Evolutionary conservation across 2,113 vertebrate genomes (phyloP), one percentile per base, ranked within the genome.

Genomic region (Aptenodytes forsteri): DNA sequence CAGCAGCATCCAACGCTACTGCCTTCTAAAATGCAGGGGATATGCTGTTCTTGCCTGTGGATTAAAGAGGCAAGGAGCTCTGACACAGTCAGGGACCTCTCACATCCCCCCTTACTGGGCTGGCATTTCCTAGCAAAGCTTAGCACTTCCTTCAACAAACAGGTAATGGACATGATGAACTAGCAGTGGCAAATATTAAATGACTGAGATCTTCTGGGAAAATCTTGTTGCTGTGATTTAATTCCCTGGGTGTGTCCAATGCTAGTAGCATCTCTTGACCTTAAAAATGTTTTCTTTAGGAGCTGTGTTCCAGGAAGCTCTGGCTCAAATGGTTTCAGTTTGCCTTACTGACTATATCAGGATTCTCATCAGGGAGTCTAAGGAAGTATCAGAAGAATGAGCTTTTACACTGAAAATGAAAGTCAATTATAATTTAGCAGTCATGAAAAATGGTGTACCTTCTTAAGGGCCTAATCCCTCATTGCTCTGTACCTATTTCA

Each of bases 41-140:
- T 22, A 6, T 0, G 2, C 3, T 36, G 4, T 3, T 90, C 65
- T 62, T 66, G 9, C 36, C 49, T 36, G 0, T 30, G 36, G 9
- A 40, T 10, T 82, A 47, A 49, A 19, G 15, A 65, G 26, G 16
- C 16, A 71, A 66, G 30, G 18, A 55, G 26, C 26, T 59, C 64
- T 71, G 56, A 59, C 21, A 42, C 8, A 80, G 22, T 4, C 2
- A 1, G 16, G 3, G 17, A 54, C 5, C 4, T 70, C 23, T 49
- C 36, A 62, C 36, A 49, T 29, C 2, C 29, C 16, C 7, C 58
- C 7, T 62, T 62, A 22, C 10, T 46, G 29, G 9, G 8, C 0
- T 55, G 27, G 13, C 10, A 22, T 50, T 88, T 94, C 50, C 22
- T 40, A 54, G 36, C 25, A 86, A 76, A 90, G 70, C 16, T 58